Base-by-base conservation (phyloP, 1,140 invertebrate genomes). In the Lineus longissimus region DNA sequence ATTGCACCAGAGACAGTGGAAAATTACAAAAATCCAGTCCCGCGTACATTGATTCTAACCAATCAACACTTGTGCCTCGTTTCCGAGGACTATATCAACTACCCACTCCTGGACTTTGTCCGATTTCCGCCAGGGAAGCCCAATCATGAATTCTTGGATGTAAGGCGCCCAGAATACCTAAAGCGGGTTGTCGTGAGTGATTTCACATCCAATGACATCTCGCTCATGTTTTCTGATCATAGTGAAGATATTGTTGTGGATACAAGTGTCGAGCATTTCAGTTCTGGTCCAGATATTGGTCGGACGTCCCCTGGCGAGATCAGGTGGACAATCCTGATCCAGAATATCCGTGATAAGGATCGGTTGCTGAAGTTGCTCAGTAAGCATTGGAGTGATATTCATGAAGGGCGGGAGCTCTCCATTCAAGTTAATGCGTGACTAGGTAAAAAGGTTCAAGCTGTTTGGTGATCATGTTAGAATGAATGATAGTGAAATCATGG, bases 51-150 rank as follows among this genome's bases (percentile, higher is more conserved):
- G n/a, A 73, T 79, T 33, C 56, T 80, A n/a, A 79, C 75, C 41
- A 70, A 73, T 59, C 62, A 68, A 17, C 70, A 76, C 59, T 30
- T 80, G 9, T 74, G 72, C 63, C 61, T 80, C 9, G 66, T 71
- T 0, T 64, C 63, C 51, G 78, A 79, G 54, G 77, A 80, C 68
- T 55, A 75, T 17, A 75, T 77, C 7, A 78, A 73, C 64, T 80
- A 80, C 61, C 78, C 78, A 6, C 62, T 80, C 15, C 77, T 77
- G n/a, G 76, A 76, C 30, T 80, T 80, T 72, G 76, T 75, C 11
- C 57, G 74, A 29, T 73, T 72, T 22, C 54, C 76, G 19, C 78
- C 78, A 17, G 72, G 72, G 54, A 73, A 70, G 17, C 74, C 75
- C 0, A 63, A 73, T 33, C 73, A 77, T 43, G 57, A 71, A 27